Evolutionary conservation across 2,797 vertebrate genomes (phyloP), one percentile per base, ranked within the genome.

Genomic region (Manis javanica): DNA sequence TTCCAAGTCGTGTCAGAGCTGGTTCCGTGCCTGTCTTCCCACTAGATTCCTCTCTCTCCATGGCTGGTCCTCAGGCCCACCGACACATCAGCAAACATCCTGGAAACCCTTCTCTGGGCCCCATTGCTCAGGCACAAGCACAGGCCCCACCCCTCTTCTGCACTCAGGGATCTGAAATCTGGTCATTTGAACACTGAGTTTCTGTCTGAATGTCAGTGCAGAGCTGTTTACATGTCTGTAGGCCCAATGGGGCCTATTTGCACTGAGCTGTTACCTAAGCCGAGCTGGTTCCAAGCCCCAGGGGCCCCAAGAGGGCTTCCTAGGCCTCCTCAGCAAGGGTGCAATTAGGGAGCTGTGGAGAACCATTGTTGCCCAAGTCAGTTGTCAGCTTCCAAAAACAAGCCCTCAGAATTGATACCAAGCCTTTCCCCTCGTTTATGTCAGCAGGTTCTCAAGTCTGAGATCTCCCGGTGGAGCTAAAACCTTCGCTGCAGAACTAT

Each of bases 181-280:
- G 26, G 39, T 46, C 42, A 0, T 19, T 11, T 74, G 10, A 57
- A 42, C n/a, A 49, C 26, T 0, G 4, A 55, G n/a, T 46, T 83
- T n/a, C 81, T 18, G 37, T 64, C 74, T 93, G 77, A 66, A 21
- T 39, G 85, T 96, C 90, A 4, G 7, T 68, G 83, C 93, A 96
- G 89, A 96, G 96, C 95, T 98, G 96, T 98, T 98, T 98, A 97
- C 97, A 85, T n/a, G 72, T 31, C 83, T 77, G 68, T 53, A 37
- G 96, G 93, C 97, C 98, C 97, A 93, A 68, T 93, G 97, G 96
- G 97, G 91, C 95, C 98, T 97, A 95, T 98, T 98, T 98, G 96
- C 95, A 96, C 94, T 93, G 86, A 53, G 77, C 96, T 94, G 92
- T 97, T 90, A 98, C 84, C 96, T 96, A 64, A 93, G 93, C 95